Evolutionary conservation across 2,113 vertebrate species (phyloP), one percentile per base, ranked within the genome.

Genomic region (Perca flavescens): DNA sequence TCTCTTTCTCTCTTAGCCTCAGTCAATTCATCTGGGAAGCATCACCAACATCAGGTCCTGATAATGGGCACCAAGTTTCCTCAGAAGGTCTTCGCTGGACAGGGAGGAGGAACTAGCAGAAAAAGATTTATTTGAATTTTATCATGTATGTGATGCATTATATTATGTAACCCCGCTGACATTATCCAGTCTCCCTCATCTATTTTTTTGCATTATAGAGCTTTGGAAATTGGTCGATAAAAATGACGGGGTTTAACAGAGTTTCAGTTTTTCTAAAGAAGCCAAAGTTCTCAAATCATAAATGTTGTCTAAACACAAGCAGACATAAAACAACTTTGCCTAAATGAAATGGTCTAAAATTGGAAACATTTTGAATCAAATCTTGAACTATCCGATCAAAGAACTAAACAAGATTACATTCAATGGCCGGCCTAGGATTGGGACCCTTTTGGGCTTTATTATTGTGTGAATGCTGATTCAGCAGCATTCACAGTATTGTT

Each of bases 11-110:
- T 61, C n/a, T 43, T 11, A 50, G 43, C 64, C 36, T 75, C 6
- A 1, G 6, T 84, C 54, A 21, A 16, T 83, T 77, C 76, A 88
- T 86, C 78, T 90, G 86, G 81, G 57, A 65, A 21, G n/a, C 62
- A 89, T 89, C 88, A 85, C 6, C 19, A 66, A 1, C 36, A 49
- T 77, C 50, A 60, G 62, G 16, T 22, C 31, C 28, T 28, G 43
- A 65, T 68, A 80, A n/a, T 76, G 22, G 34, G 7, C 49, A 49
- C 21, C 3, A 14, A 0, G 66, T 65, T 58, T 31, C 36, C 61
- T 28, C 56, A 52, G 31, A 6, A 77, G 25, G 1, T 62, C 65
- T 40, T 64, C 4, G 0, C 15, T 50, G 22, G 52, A 73, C 19
- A 60, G 0, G 15, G 14, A 63, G 40, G 34, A 57, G 49, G 34